Conservation (phyloP, 2,113 vertebrate species). For the Sitta europaea region DNA sequence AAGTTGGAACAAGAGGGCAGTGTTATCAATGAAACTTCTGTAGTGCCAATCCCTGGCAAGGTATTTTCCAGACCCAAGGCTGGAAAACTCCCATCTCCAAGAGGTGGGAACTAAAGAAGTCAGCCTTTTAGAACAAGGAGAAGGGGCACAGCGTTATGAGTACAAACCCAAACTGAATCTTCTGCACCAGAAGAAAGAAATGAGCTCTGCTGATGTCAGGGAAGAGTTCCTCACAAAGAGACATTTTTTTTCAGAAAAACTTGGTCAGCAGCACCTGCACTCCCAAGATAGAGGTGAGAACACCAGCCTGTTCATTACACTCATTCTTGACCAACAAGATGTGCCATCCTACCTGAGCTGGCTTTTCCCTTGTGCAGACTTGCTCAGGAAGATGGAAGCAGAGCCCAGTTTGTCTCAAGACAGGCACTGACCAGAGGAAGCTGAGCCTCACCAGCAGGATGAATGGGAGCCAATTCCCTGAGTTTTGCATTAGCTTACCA, state of each 20-base stretch:
- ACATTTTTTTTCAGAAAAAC: neutral
- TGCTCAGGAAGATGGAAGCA: neutral
- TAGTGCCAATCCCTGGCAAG: neutral
- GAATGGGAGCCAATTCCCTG: neutral
- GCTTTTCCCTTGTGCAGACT: neutral
- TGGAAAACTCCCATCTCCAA: neutral
- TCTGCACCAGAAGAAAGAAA: neutral
- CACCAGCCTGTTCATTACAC: neutral
- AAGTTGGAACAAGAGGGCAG: neutral
- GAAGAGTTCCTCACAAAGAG: neutral
- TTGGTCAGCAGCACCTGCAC: neutral
- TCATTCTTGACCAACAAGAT: neutral
- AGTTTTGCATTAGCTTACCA: neutral
- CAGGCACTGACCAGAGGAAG: neutral
- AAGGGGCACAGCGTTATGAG: fast-evolving
- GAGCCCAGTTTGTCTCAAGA: neutral
- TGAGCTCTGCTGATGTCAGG: neutral
- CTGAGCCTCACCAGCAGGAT: neutral
- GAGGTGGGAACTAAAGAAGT: neutral
- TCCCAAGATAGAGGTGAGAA: neutral
- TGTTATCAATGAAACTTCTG: neutral
- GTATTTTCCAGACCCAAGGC: neutral
- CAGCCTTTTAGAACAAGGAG: neutral
- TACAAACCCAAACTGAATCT: neutral
- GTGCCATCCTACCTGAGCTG: neutral